A percentile compares a stretch with the other conserved stretches of the same genome.
phyloP scores from a whole-genome alignment of 2,797 vertebrate species.

The Aulostomus chinensis region DNA sequence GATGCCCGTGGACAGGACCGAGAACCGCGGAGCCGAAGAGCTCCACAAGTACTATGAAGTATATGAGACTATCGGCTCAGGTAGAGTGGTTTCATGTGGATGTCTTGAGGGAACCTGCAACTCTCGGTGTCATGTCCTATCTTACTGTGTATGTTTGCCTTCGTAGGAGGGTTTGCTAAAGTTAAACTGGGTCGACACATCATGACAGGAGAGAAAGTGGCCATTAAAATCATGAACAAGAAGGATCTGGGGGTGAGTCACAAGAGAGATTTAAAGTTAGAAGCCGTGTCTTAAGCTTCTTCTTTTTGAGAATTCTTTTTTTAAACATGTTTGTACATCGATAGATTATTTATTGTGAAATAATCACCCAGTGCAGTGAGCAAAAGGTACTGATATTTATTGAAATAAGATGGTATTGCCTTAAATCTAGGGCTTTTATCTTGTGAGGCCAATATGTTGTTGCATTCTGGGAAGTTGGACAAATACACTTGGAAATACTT shows the following conservation, averaged over 20 bases:
- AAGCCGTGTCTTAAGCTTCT: too few species aligned
- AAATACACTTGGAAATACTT: too few species aligned
- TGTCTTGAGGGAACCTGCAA: background rate
- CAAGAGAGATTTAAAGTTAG: too few species aligned
- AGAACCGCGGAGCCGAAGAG: slow-evolving; percentile 79
- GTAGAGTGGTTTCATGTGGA: slow-evolving; percentile 56
- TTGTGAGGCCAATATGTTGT: too few species aligned
- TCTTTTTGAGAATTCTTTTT: too few species aligned
- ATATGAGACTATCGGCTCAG: slow-evolving; percentile 91
- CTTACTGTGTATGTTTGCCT: background rate
- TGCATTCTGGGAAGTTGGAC: too few species aligned
- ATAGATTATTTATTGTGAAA: too few species aligned
- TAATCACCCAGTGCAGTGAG: too few species aligned
- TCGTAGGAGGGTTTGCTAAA: slow-evolving; percentile 94
- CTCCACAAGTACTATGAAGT: slow-evolving; percentile 89
- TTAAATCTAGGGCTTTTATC: too few species aligned
- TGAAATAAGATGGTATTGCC: too few species aligned
- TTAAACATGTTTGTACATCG: too few species aligned
- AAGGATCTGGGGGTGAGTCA: slow-evolving; percentile 88
- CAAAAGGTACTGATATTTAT: too few species aligned
- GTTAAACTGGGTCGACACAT: slow-evolving; percentile 91
- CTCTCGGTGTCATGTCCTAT: background rate
- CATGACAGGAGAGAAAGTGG: slow-evolving; percentile 92
- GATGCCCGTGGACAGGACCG: slow-evolving; percentile 71
- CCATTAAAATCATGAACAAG: slow-evolving; percentile 97